Base-by-base conservation (phyloP, 1,140 invertebrate species). In the Anastrepha obliqua region DNA sequence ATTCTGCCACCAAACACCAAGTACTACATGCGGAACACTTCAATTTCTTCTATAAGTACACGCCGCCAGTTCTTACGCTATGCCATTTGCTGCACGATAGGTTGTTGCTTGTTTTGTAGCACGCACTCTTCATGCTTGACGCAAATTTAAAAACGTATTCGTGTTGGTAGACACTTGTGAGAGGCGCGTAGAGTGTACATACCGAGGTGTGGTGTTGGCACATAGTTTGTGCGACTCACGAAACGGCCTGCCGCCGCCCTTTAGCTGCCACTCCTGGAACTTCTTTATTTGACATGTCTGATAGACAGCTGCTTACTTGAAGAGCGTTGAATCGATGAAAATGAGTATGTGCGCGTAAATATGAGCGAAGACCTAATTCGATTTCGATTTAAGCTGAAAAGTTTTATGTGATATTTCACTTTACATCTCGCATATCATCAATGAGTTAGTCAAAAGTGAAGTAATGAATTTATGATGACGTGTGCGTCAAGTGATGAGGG, bases 351-450 rank as follows among this genome's bases (percentile, higher is more conserved):
- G 42, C 0, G 0, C 39, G 13, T 70, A 11, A 39, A 44, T 42
- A 74, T 74, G 44, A 17, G 67, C 42, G 44, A 6, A 44, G 15
- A 13, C 39, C 44, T 9, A 74, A 74, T 39, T 44, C 7, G 67
- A 74, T 74, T 62, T 62, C 6, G 11, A 62, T 62, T 74, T 44
- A 74, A 74, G 44, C 42, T 74, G 42, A n/a, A 42, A 13, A 44
- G 67, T 74, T 74, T 47, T 74, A 74, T 74, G 67, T 74, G 67
- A 74, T 74, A 74, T 74, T 74, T 74, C 67, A 74, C 67, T 74
- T 74, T 74, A 13, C 67, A 67, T 67, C 39, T 67, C 64, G 64
- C 29, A 11, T 67, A 20, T 67, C 64, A 74, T 39, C 39, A 74
- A 47, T 74, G 39, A 74, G 39, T 17, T 47, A 74, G 67, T 47